Base-by-base conservation (phyloP, 2,888 invertebrate species). In the Hirtodrosophila histrioides region DNA sequence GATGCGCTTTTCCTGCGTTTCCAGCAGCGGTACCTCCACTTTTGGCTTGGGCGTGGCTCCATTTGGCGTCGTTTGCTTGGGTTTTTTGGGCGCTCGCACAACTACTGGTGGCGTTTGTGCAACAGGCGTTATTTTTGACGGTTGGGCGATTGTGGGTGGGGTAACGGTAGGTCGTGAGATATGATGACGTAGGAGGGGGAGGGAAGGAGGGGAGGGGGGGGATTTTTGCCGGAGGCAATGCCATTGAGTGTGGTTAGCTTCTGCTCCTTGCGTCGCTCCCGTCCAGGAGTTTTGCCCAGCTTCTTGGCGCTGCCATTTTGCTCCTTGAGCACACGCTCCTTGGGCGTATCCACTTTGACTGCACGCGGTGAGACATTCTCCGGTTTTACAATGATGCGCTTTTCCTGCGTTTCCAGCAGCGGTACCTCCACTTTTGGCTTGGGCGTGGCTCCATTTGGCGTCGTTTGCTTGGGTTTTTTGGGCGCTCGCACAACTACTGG, bases 251-350 rank as follows among this genome's bases (percentile, higher is more conserved):
- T 9, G 10, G 55, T 44, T 39, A 31, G 10, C 55, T 66, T 72
- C 4, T 68, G 78, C 8, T 90, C 91, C 68, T 90, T 91, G 46
- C 90, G 91, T 0, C 92, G 87, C 69, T 92, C 92, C 1, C 92
- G 86, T 0, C 92, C 92, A 0, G 92, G 92, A 0, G 92, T 92
- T 65, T 92, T 92, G 2, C 91, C 92, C 61, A 90, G 69, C 61
- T 91, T 92, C 44, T 89, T 88, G 27, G 49, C 50, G 57, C 83
- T 70, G 10, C 74, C 79, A 36, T 86, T 88, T 40, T 68, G 78
- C n/a, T 73, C 88, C 74, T 75, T 81, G 40, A 73, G 62, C 45
- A 75, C 75, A 4, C 82, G 74, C 36, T 75, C 79, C 44, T 81
- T 74, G n/a, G 55, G 49, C 10, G 66, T 58, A 24, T 78, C 69